Base-by-base conservation (phyloP, 2,797 vertebrate genomes). In the Etheostoma perlongum region DNA sequence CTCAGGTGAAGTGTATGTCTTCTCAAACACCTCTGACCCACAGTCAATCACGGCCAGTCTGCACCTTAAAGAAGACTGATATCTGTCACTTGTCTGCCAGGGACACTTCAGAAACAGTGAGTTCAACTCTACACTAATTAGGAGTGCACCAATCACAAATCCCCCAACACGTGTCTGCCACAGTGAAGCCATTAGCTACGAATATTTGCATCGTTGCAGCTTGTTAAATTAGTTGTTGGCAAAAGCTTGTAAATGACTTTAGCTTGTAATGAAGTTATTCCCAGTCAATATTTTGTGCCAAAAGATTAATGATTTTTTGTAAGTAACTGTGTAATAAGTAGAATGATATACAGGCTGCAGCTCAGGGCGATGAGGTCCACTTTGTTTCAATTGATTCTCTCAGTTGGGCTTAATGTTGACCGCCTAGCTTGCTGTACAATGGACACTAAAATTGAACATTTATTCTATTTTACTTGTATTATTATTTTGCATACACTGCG, bases 211-310 rank as follows among this genome's bases (percentile, higher is more conserved):
- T n/a, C 46, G 49, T 27, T 53, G 33, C 44, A 16, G 52, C 51
- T 52, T 55, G 44, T 42, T 78, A 64, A 76, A 74, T 81, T 44
- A 58, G 68, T 70, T 69, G 76, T 61, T 81, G 62, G 69, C 72
- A 77, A 66, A 72, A 0, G 49, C 47, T 67, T 59, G 53, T 69
- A 73, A 80, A 82, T 73, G 61, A 64, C 30, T 74, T 73, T 2
- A 48, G 19, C 62, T 60, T 59, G 55, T 70, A 85, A 81, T 81
- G n/a, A 85, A 69, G 53, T 82, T 74, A 67, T 72, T 66, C 44
- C 46, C 9, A 78, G 58, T 77, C 11, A 2, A 77, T 78, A 27
- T 65, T 72, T 69, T 66, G 44, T 42, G 60, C 67, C 64, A 53
- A 76, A 74, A 70, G 53, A 85, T 61, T 1, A 51, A 74, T 77